A percentile compares a stretch with the other conserved stretches of the same genome.
Conservation (phyloP, 2,888 invertebrate genomes). For the Selenia dentaria region DNA sequence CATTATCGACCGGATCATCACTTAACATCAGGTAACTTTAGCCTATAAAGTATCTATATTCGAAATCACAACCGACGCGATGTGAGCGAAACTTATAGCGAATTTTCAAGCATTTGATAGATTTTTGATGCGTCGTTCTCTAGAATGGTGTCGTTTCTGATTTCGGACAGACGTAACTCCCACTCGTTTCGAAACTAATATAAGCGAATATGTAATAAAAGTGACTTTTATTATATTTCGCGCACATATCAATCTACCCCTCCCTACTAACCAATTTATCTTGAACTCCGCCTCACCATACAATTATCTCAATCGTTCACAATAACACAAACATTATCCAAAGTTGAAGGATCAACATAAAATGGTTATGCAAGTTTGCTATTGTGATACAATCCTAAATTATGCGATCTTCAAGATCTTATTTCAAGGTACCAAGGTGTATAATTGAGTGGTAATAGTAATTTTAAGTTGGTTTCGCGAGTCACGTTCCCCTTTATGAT, state of each 20-base stretch:
- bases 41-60: too few species aligned
- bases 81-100: too few species aligned
- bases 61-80: too few species aligned
- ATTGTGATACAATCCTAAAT: conserved; percentile 35
- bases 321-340: conserved; percentile 13
- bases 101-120: too few species aligned
- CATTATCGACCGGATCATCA: too few species aligned
- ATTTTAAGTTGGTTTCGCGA: conserved; percentile 37
- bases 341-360: conserved; percentile 30
- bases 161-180: background rate
- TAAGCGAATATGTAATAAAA: conserved; percentile 44
- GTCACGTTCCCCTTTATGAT: conserved; percentile 54
- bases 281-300: conserved; percentile 31
- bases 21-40: too few species aligned
- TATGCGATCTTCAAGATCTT: conserved; percentile 30
- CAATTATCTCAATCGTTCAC: conserved; percentile 16
- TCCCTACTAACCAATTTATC: conserved; percentile 27
- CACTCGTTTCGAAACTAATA: conserved; percentile 27
- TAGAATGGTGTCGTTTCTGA: background rate
- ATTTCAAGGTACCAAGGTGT: conserved; percentile 31
- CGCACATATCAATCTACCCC: conserved; percentile 42
- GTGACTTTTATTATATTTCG: conserved; percentile 54
- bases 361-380: conserved; percentile 42
- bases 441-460: conserved; percentile 33
- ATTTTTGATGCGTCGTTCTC: too few species aligned